Percentiles rank a stretch among this genome's conserved stretches.
These are phyloP conservation scores for Drosophila melanosoma DNA, from an alignment of 2,888 invertebrate species.

Conservation along the genomic window DNA sequence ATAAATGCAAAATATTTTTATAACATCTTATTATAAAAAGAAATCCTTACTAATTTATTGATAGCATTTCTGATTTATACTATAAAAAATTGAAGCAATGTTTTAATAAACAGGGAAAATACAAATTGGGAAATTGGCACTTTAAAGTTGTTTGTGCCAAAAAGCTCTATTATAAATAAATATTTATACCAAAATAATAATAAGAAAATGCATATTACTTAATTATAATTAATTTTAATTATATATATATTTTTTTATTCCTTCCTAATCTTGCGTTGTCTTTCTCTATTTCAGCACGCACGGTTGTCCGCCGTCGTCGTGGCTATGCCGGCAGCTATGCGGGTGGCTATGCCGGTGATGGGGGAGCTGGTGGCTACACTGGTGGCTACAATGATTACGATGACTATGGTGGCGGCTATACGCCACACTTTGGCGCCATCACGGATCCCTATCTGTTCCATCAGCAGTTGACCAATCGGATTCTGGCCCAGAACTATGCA, in stretches of 20 bases:
- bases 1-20: not conserved
- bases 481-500: slow-evolving; percentile 80
- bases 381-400: slow-evolving; percentile 62
- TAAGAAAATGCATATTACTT: not conserved
- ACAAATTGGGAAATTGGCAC: not conserved
- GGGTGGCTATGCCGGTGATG: slow-evolving; percentile 32
- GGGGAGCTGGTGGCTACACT: slow-evolving; percentile 51
- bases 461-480: slow-evolving; percentile 81
- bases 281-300: slow-evolving; percentile 18
- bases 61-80: not conserved
- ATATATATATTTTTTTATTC: not conserved
- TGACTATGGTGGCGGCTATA: slow-evolving; percentile 61
- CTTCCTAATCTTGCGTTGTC: not conserved
- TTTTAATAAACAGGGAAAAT: not conserved
- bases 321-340: slow-evolving; percentile 64
- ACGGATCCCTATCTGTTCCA: slow-evolving; percentile 82
- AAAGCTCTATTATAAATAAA: not conserved
- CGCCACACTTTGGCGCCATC: slow-evolving; percentile 79
- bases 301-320: slow-evolving; percentile 37
- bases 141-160: not conserved
- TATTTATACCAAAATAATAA: not conserved
- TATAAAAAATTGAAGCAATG: too few relatives aligned
- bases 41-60: not conserved
- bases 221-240: not conserved
- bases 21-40: not conserved